Percentiles rank a stretch among this genome's conserved stretches.
phyloP scores from a whole-genome alignment of 2,888 invertebrate species.

The Eledona agricola region DNA sequence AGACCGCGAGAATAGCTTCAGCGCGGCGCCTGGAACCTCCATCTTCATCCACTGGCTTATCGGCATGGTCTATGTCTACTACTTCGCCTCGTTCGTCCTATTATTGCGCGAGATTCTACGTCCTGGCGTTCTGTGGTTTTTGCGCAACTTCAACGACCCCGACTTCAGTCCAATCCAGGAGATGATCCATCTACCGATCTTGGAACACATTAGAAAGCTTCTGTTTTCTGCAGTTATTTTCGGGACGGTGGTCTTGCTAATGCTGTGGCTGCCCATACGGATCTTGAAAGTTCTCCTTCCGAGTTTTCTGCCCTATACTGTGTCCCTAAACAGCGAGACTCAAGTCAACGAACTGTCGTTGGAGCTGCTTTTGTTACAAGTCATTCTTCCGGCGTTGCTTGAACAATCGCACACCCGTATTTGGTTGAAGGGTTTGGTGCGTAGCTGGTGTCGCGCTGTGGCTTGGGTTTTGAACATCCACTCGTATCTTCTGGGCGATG shows the following conservation, averaged over 20 bases:
- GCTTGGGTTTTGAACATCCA: constrained; percentile 87
- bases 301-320: constrained; percentile 93
- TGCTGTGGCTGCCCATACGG: constrained; percentile 94
- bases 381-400: constrained; percentile 93
- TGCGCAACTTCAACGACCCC: constrained; percentile 97
- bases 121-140: constrained; percentile 98
- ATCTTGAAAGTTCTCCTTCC: constrained; percentile 84
- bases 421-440: constrained; percentile 90
- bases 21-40: constrained; percentile 92
- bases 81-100: constrained; percentile 96
- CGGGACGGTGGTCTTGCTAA: constrained; percentile 93
- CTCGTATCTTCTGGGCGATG: constrained; percentile 88
- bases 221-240: constrained; percentile 95
- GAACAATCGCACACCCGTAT: constrained; percentile 96
- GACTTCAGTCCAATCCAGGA: constrained; percentile 99
- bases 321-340: constrained; percentile 82
- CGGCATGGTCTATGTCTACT: constrained; percentile 99
- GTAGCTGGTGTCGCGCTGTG: constrained; percentile 85
- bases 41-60: constrained; percentile 99
- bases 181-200: constrained; percentile 97
- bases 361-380: constrained; percentile 89
- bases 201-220: constrained; percentile 88
- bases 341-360: constrained; percentile 94
- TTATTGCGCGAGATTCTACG: constrained; percentile 91
- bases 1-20: constrained; percentile 88